phyloP scores from a whole-genome alignment of 2,113 vertebrate genomes.

The Ancistrus triradiatus region DNA sequence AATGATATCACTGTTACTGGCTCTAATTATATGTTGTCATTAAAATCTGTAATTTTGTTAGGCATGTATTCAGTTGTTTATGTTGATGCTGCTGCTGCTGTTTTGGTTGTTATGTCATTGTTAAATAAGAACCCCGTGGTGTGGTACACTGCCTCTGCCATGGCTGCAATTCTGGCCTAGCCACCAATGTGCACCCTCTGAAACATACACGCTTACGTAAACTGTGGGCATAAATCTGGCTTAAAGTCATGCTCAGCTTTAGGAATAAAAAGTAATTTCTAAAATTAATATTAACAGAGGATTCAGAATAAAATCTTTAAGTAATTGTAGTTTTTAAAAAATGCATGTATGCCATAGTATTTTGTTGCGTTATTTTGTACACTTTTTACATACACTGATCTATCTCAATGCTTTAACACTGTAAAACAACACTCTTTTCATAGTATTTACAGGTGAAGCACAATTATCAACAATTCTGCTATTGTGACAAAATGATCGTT shows the following conservation, averaged over 20 bases:
- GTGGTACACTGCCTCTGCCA: conserved; percentile 1
- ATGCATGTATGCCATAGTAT: no score
- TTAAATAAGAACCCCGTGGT: conserved; percentile 26
- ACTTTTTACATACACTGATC: no score
- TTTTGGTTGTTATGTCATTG: conserved; percentile 34
- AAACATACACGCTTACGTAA: conserved; percentile 2
- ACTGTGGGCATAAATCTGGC: conserved; percentile 11
- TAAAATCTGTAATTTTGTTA: conserved; percentile 17
- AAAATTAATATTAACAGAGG: no score
- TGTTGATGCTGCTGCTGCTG: conserved; percentile 26
- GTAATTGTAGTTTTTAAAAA: no score
- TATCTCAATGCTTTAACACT: no score
- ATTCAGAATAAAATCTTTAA: no score
- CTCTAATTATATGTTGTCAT: conserved; percentile 25
- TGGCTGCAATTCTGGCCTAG: conserved; percentile 28
- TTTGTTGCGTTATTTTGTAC: no score
- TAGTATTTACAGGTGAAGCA: no score
- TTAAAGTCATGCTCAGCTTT: conserved; percentile 29
- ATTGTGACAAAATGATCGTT: no score
- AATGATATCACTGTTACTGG: conserved; percentile 23
- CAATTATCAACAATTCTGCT: no score
- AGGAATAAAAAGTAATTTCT: no score
- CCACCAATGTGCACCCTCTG: conserved; percentile 12
- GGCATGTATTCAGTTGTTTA: conserved; percentile 19
- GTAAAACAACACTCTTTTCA: no score